phyloP scores from a whole-genome alignment of 2,888 invertebrate genomes.

The Napeogenes sylphis region DNA sequence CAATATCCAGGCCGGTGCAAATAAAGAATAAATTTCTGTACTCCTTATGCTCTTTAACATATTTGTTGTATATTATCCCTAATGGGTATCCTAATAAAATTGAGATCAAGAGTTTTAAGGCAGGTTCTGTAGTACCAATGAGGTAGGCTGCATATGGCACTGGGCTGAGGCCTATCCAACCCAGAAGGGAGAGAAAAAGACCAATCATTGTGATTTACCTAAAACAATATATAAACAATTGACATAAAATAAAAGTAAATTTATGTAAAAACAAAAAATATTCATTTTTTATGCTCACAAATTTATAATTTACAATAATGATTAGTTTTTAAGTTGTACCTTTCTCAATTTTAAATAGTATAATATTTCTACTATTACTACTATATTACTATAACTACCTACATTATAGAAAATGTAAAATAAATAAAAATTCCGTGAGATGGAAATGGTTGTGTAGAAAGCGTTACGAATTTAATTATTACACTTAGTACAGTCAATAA shows the following conservation, averaged over 20 bases:
- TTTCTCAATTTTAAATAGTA: no score
- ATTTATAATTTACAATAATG: no score
- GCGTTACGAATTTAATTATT: no score
- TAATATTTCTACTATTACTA: no score
- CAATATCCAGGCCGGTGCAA: constrained; percentile 83
- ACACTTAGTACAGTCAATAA: no score
- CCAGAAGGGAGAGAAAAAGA: constrained; percentile 44
- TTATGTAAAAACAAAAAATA: no score
- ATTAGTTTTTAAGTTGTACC: no score
- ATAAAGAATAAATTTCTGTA: constrained; percentile 87
- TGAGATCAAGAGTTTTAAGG: constrained; percentile 80
- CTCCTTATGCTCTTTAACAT: constrained; percentile 41
- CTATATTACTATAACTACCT: no score
- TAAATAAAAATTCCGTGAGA: no score
- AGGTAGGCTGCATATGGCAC: constrained; percentile 59
- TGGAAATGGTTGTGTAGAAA: no score
- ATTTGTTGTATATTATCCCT: constrained; percentile 54
- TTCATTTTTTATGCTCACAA: no score
- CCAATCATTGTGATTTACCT: constrained; percentile 53
- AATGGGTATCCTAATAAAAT: constrained; percentile 78
- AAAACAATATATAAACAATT: constrained; percentile 14
- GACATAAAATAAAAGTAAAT: neutral
- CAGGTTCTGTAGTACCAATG: constrained; percentile 80
- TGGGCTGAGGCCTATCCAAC: constrained; percentile 52
- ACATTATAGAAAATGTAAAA: no score